Percentiles rank a stretch among this genome's conserved stretches.
Evolutionary conservation across 2,113 vertebrate genomes (phyloP).

Genomic region (Cranoglanis bouderius): DNA sequence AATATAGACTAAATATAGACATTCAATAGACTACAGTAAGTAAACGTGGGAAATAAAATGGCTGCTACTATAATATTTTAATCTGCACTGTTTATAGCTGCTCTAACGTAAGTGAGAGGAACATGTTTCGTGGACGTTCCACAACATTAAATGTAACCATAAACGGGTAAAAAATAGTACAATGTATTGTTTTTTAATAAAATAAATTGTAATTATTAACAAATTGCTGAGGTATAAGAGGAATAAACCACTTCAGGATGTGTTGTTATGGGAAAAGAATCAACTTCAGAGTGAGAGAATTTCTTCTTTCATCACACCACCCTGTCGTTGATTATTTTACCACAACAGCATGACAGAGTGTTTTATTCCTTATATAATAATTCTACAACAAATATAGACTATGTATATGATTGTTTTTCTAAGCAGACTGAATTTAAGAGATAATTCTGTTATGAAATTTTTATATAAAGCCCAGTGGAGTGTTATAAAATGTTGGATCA

Average conservation of each 20-base stretch:
- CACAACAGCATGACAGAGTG: neutral
- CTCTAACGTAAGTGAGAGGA: too few relatives aligned
- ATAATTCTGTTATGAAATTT: neutral
- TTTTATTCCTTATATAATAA: neutral
- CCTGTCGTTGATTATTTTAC: neutral
- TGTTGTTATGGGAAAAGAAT: neutral
- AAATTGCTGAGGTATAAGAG: neutral
- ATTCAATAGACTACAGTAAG: too few relatives aligned
- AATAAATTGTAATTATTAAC: neutral
- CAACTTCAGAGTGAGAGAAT: neutral
- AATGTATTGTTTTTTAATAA: neutral
- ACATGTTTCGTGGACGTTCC: too few relatives aligned
- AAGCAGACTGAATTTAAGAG: neutral
- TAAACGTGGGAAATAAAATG: too few relatives aligned
- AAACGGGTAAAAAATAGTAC: neutral
- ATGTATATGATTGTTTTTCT: neutral
- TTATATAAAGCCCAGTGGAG: neutral
- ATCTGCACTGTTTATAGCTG: neutral
- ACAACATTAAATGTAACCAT: neutral
- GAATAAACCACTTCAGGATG: neutral
- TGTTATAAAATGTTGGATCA: constrained; percentile 27
- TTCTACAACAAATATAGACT: neutral
- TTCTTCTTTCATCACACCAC: neutral
- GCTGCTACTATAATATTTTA: neutral
- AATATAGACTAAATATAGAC: too few relatives aligned